Base-by-base conservation (phyloP, 2,797 vertebrate genomes). In the Mormyrus hasselquistii region DNA sequence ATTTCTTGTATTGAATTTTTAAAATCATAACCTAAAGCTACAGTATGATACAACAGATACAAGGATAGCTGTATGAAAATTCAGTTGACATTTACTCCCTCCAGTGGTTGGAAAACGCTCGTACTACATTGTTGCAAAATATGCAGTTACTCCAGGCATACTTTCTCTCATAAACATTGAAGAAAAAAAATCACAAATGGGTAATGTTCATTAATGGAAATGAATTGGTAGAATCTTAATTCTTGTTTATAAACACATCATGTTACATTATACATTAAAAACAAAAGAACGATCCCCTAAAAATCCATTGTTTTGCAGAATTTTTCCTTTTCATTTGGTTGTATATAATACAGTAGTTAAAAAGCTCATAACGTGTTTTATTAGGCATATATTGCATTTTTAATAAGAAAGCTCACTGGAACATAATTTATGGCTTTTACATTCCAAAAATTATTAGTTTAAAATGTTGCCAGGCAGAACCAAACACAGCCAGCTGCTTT, bases 191-290 rank as follows among this genome's bases (percentile, higher is more conserved):
- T 41, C 12, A 41, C 34, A 76, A 76, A 76, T 76, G 29, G 38
- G 16, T 76, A 41, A 4, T 34, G 10, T 41, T 38, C 69, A 76
- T 76, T 38, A 38, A 76, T 41, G 16, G 69, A 76, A 76, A 76
- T 76, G 19, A 76, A 38, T 76, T 19, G 69, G 69, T 76, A 76
- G 69, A 76, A 76, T 76, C 69, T 19, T 25, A 83, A 83, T 83
- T 83, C 8, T 86, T 89, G 12, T 88, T 89, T 84, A 62, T 47
- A 85, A 49, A 85, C 79, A 49, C 50, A 25, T 19, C 38, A 49
- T 47, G 25, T 9, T n/a, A 38, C 19, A 65, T 62, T 55, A 79
- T 53, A 25, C 41, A 52, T 73, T 47, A 76, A 76, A 73, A 2
- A 76, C 41, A 14, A 82, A 57, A 85, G 16, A 14, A 38, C 49